phyloP scores from a whole-genome alignment of 2,888 invertebrate genomes.

The Phengaris arion region DNA sequence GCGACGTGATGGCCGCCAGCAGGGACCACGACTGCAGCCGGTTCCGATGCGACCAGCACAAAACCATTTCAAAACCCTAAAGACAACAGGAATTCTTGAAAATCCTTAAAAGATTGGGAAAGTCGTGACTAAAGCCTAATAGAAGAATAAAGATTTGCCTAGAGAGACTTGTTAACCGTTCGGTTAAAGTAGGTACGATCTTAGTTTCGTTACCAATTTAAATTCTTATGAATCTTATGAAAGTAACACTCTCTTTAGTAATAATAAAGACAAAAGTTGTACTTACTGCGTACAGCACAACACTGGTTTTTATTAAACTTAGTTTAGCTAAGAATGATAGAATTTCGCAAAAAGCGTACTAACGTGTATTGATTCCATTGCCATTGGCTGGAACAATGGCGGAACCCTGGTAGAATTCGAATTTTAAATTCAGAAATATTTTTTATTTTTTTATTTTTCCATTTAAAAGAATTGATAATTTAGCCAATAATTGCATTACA shows the following conservation, averaged over 20 bases:
- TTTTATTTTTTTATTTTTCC: neutral
- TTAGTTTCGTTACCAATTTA: neutral
- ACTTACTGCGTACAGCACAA: too few species aligned
- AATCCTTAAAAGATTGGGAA: neutral
- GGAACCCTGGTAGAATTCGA: neutral
- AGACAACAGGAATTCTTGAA: too few species aligned
- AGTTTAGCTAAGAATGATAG: neutral
- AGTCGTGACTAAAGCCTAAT: neutral
- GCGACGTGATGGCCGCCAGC: constrained; percentile 87
- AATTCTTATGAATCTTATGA: neutral
- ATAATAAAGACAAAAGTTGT: too few species aligned
- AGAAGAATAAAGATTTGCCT: neutral
- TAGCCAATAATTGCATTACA: neutral
- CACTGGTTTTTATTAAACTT: neutral
- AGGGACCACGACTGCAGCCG: constrained; percentile 83
- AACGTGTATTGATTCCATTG: neutral
- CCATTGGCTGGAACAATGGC: constrained; percentile 18
- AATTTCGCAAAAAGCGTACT: neutral
- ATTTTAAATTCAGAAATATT: neutral
- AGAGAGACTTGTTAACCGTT: neutral
- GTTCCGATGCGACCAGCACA: constrained; percentile 77
- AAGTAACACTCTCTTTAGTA: too few species aligned
- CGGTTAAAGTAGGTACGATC: neutral
- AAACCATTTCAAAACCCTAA: neutral
- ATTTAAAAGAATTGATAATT: constrained; percentile 2